Conservation (phyloP, 2,888 invertebrate species). For the Drosophila tanythrix region DNA sequence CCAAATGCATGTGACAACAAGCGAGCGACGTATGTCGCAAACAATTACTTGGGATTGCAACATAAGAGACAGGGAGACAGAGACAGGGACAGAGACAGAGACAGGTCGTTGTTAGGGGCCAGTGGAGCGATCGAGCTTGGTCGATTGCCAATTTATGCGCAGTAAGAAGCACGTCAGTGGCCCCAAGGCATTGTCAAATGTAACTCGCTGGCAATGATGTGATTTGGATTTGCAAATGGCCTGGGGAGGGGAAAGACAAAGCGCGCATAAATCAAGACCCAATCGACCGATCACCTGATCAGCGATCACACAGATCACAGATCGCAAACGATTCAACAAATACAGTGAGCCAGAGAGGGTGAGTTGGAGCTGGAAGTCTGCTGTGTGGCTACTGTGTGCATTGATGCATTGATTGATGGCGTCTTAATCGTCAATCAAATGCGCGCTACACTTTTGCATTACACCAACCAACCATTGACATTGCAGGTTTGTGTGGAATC, state of each 20-base stretch:
- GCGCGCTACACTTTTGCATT: constrained; percentile 79
- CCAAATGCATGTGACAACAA: constrained; percentile 76
- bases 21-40: constrained; percentile 81
- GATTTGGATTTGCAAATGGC: constrained; percentile 80
- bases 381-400: constrained; percentile 60
- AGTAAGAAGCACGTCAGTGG: constrained; percentile 58
- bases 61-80: constrained; percentile 48
- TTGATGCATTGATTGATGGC: constrained; percentile 84
- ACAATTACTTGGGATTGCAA: constrained; percentile 82
- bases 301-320: constrained; percentile 40
- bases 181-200: constrained; percentile 79
- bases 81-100: constrained; percentile 26
- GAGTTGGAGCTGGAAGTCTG: constrained; percentile 10
- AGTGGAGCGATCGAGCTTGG: constrained; percentile 37
- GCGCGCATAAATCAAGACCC: constrained; percentile 75
- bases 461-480: constrained; percentile 48
- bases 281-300: constrained; percentile 61
- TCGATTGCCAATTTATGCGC: constrained; percentile 75
- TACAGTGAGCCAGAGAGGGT: neutral
- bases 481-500: constrained; percentile 34
- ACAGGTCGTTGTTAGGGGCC: constrained; percentile 42
- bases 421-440: constrained; percentile 84
- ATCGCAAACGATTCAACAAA: constrained; percentile 23
- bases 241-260: constrained; percentile 58
- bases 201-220: constrained; percentile 78